Evolutionary conservation across 2,113 vertebrate genomes (phyloP), one percentile per base, ranked within the genome.

Genomic region (Xenopus laevis): DNA sequence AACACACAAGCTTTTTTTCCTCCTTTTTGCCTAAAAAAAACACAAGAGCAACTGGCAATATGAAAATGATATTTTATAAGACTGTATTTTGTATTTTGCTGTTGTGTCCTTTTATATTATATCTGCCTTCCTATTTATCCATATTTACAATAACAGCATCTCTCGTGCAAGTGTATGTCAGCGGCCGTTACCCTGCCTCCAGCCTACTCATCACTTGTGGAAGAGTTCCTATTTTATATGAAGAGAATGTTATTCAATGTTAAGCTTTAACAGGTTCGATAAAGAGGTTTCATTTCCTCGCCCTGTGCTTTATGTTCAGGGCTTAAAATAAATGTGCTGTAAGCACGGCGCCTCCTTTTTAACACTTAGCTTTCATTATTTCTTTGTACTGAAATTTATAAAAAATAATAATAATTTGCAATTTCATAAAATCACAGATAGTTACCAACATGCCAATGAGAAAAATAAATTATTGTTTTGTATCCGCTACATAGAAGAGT

Each of bases 391-490:
- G 84, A 88, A 85, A 87, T 87, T 3, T 78, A 66, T 86, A 91
- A 82, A 84, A 89, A 84, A 87, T 91, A 82, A 85, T 2, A 87
- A 91, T 82, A 55, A n/a, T 55, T 55, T 84, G 84, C n/a, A n/a
- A 83, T 87, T 81, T 91, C 89, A 92, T 82, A 81, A 84, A 93
- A 93, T 87, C 88, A 86, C 89, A 89, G 85, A 86, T 94, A 93
- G 88, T 86, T 91, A 88, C 86, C 81, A 91, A 88, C 86, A 82
- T 91, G 88, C 84, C 86, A 91, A 95, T 92, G 91, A 89, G 92
- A 88, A 91, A 55, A 97, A 97, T 99, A 98, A 99, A 98, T 99
- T 99, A 98, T 98, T 98, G 94, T 97, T 98, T 98, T 96, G 93
- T 97, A 95, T 95, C 92, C 93, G 89, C 92, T 82, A 82, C 15